Evolutionary conservation across 2,888 invertebrate genomes (phyloP), one percentile per base, ranked within the genome.

Genomic region (Netelia virgata): DNA sequence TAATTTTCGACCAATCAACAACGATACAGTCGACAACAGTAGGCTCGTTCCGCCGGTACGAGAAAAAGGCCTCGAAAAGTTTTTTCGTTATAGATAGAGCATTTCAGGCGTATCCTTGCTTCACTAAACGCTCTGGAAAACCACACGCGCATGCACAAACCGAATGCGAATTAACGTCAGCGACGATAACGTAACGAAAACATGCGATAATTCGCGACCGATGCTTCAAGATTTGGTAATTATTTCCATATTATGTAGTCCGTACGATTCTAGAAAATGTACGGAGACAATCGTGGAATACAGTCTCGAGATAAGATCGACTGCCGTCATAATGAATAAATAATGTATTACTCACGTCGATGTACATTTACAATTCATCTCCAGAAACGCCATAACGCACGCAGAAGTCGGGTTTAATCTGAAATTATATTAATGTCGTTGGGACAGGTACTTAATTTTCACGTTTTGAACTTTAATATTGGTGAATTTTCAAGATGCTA

Each of bases 61-160:
- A 57, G 16, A 18, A 76, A 76, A 59, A 57, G 59, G 36, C 75
- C 75, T 70, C 63, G 70, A n/a, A 41, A n/a, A 63, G 53, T 14
- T 50, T 5, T 74, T 73, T 74, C 36, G 18, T 28, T 47, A 50
- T 41, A 43, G 36, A 5, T 14, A 41, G 50, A 36, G 55, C 64
- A 75, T 82, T 82, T 82, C 82, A 64, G 53, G 18, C 63, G 47
- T 75, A 81, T 70, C 55, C 69, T 75, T 63, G 63, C 63, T 64
- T 16, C 28, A 20, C 20, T 23, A 50, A 11, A 47, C 36, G 23
- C 20, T 36, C 41, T n/a, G 41, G 59, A 61, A 23, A 16, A 61
- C 1, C 9, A 1, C 57, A 57, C 18, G 1, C 57, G 14, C 5
- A 10, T n/a, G 11, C 16, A 57, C 16, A 2, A 1, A 14, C 47